A percentile compares a stretch with the other conserved stretches of the same genome.
Evolutionary conservation across 2,113 vertebrate genomes (phyloP).

Genomic region (Oophaga pumilio): DNA sequence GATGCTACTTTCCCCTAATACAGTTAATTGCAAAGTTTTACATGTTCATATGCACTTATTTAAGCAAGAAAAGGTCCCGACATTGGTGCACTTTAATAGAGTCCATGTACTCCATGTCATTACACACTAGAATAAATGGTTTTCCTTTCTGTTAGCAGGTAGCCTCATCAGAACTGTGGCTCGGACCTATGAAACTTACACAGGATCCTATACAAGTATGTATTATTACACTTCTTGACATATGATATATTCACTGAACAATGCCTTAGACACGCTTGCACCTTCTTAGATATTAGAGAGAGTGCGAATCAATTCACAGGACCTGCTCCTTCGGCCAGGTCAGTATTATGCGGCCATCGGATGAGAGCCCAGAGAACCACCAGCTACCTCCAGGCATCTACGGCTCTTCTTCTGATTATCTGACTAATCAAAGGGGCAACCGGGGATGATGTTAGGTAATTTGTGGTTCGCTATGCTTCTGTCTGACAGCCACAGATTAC

Average conservation of each 20-base stretch:
- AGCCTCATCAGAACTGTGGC: conserved; percentile 83
- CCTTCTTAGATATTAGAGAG: not conserved
- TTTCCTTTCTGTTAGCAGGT: conserved; percentile 75
- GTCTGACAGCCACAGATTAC: no score
- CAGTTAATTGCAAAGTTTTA: not conserved
- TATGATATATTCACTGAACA: not conserved
- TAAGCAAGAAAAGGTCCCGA: not conserved
- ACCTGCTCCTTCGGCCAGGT: no score
- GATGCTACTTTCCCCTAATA: not conserved
- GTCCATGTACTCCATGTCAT: no score
- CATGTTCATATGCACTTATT: not conserved
- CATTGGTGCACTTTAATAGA: no score
- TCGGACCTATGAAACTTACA: conserved; percentile 92
- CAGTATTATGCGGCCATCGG: no score
- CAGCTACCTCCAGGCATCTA: no score
- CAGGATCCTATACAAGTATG: conserved; percentile 92
- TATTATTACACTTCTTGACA: not conserved
- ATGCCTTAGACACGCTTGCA: not conserved
- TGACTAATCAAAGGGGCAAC: no score
- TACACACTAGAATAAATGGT: not conserved
- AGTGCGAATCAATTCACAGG: not conserved
- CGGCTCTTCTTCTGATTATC: no score
- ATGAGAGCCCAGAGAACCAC: no score
- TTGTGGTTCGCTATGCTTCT: no score
- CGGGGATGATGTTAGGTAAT: no score